Base-by-base conservation (phyloP, 2,113 vertebrate genomes). In the Zapus hudsonius region DNA sequence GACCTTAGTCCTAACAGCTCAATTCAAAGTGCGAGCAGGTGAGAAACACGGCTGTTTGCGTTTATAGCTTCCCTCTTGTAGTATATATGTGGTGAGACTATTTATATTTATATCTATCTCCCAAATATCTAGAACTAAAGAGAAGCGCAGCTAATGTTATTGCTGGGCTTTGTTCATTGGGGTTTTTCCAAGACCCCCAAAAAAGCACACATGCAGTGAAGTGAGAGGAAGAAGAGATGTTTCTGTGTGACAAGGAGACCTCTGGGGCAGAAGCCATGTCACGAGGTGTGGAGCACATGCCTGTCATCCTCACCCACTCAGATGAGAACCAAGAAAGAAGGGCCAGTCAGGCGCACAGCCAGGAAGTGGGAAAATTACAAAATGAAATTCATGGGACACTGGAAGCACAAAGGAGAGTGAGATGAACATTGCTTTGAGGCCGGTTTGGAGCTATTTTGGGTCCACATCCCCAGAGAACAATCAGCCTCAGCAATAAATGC, bases 241-340 rank as follows among this genome's bases (percentile, higher is more conserved):
- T 2, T 69, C 38, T 25, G 7, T 87, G 47, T 63, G 25, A 12
- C 29, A 38, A 7, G 40, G 67, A 67, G 15, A 25, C 11, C 10
- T 3, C 6, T 17, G 25, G 19, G 2, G 27, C 33, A 17, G 67
- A 67, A n/a, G 29, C 25, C 1, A 0, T 27, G 22, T 0, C 1
- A 17, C 5, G 42, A 66, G 38, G 27, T 15, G 47, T 33, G n/a
- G n/a, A 25, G 10, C 4, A 25, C 8, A 0, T 12, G 12, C 22
- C 40, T 63, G 7, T 63, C n/a, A n/a, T 25, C 33, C 55, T 57
- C 57, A 22, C 19, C 64, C 15, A 13, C 19, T 29, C 69, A 66
- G 22, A 29, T 1, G 40, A 73, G 57, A 1, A 3, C 31, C 63
- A 59, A 27, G 16, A n/a, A 40, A 20, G 38, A 38, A 8, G 20